Evolutionary conservation across 1,140 invertebrate genomes (phyloP), one percentile per base, ranked within the genome.

Genomic region (Radopholus similis): DNA sequence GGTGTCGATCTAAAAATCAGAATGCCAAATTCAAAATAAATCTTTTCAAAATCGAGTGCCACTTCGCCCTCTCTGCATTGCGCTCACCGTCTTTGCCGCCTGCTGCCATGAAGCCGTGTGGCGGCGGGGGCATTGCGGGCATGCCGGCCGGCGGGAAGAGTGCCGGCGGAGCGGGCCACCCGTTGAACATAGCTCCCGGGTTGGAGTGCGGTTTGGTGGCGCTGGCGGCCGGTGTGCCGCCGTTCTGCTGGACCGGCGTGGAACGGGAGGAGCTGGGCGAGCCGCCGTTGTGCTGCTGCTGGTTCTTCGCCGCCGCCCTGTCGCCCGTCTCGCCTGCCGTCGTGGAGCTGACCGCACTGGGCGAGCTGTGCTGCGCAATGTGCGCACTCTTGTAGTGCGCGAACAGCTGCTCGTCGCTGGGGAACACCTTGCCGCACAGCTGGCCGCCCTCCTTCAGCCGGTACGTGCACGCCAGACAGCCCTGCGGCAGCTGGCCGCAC

Each of bases 371-470:
- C 49, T 62, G 35, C 21, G 34, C 59, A 42, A 62, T 62, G 49
- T 62, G 59, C 28, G 59, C 59, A 49, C 23, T 30, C 47, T 62
- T 62, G 8, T 62, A 62, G 18, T 62, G 59, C 23, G 59, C 59
- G 47, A 62, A 62, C 34, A 62, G 47, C 32, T 62, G 59, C 30
- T 62, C 59, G 32, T 62, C 59, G 6, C 37, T 47, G 11, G 35
- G 15, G 32, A 62, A 62, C 32, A 62, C n/a, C 11, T 18, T 34
- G 15, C 40, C 59, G 49, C 59, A 62, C n/a, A 49, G 28, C 30
- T 62, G 59, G 42, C 40, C 59, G 30, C 51, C 51, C 21, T 62
- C 59, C 42, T 49, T 42, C 32, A 62, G 37, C 34, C 59, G 40
- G 18, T 49, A 62, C 2, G 59, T 28, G 21, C 59, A 62, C 5